These are phyloP conservation scores for Aproaerema taeniolella DNA, from an alignment of 2,888 invertebrate species.

Conservation along the genomic window DNA sequence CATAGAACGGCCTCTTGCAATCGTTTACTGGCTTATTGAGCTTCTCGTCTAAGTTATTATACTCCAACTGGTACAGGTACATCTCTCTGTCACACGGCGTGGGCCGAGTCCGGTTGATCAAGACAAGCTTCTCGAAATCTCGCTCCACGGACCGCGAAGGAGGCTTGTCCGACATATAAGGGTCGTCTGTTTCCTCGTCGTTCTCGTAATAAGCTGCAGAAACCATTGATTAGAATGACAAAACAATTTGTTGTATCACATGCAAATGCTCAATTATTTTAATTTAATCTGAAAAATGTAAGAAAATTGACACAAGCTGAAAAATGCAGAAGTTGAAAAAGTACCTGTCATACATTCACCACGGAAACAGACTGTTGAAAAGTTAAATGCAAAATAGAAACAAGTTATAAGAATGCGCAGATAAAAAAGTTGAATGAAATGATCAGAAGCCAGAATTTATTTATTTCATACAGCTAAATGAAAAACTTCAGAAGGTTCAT, in stretches of 20 bases:
- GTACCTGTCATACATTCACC: neutral
- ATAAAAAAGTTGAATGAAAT: no score
- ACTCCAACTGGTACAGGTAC: constrained; percentile 73
- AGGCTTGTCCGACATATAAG: constrained; percentile 53
- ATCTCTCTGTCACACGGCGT: constrained; percentile 91
- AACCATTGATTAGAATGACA: neutral
- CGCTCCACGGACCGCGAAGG: constrained; percentile 68
- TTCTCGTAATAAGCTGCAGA: constrained; percentile 58
- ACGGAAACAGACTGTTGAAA: no score
- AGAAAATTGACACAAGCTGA: neutral
- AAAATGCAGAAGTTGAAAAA: neutral
- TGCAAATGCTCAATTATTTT: no score
- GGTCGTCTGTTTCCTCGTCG: constrained; percentile 66
- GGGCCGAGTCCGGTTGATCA: constrained; percentile 87
- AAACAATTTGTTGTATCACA: neutral
- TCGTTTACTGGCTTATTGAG: constrained; percentile 59
- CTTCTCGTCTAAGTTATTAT: constrained; percentile 66
- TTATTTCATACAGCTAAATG: no score
- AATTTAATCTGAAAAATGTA: no score
- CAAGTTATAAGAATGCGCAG: no score
- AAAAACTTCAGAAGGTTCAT: no score
- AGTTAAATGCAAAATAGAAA: no score
- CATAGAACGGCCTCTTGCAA: constrained; percentile 81
- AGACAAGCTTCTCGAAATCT: constrained; percentile 79
- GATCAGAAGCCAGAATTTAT: no score